These are phyloP conservation scores for Invenusta paracnida DNA, from an alignment of 2,888 invertebrate species.

Conservation along the genomic window DNA sequence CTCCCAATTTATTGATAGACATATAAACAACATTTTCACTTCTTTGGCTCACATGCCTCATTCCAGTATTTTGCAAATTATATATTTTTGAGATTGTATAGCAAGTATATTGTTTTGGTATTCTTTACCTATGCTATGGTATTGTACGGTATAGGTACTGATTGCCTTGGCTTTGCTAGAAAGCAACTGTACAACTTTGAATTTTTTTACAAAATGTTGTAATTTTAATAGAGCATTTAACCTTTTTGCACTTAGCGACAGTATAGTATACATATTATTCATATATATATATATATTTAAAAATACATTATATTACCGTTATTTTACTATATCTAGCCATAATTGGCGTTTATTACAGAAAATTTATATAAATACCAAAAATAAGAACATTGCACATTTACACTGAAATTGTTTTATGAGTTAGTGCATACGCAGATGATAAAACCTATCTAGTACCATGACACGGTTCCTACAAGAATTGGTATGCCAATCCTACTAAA, in stretches of 20 bases:
- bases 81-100: neutral
- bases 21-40: too few species aligned
- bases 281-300: too few species aligned
- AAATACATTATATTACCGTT: too few species aligned
- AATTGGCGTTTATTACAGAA: neutral
- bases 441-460: too few species aligned
- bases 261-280: neutral
- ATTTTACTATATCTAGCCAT: too few species aligned
- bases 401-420: too few species aligned
- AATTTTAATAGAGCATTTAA: constrained; percentile 26
- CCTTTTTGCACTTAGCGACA: neutral
- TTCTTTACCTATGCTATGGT: neutral
- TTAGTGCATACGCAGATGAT: too few species aligned
- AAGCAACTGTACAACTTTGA: neutral
- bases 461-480: too few species aligned
- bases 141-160: neutral
- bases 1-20: too few species aligned
- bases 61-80: constrained; percentile 26
- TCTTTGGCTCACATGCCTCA: neutral
- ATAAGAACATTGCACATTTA: neutral
- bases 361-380: neutral
- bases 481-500: too few species aligned
- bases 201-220: neutral
- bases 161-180: neutral
- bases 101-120: neutral